Percentiles rank a stretch among this genome's conserved stretches.
Conservation (phyloP, 2,113 vertebrate species). For the Heptranchias perlo region DNA sequence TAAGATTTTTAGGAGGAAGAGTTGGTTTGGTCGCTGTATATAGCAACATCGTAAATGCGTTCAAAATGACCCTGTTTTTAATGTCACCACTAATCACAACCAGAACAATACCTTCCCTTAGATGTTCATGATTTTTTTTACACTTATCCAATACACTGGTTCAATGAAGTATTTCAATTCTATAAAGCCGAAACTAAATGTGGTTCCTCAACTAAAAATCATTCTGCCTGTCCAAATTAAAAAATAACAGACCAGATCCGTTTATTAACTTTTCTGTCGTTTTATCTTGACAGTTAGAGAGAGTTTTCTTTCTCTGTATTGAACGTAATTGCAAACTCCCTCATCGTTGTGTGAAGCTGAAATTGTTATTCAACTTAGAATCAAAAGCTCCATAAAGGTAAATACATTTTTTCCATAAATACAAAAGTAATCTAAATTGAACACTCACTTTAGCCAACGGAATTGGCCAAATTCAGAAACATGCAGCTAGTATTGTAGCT, state of each 20-base stretch:
- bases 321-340: not conserved
- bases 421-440: not conserved
- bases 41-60: not conserved
- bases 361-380: constrained; percentile 1
- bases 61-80: not conserved
- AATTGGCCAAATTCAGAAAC: not conserved
- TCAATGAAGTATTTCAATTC: not conserved
- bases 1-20: no score
- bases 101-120: not conserved
- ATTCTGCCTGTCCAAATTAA: not conserved
- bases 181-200: not conserved
- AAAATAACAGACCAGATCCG: not conserved
- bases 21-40: not conserved
- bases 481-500: not conserved
- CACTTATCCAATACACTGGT: not conserved
- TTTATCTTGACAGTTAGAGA: not conserved
- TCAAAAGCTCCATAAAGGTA: not conserved
- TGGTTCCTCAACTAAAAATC: not conserved
- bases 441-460: not conserved
- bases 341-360: not conserved
- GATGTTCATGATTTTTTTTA: not conserved
- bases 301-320: not conserved
- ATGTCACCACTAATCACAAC: not conserved
- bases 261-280: not conserved
- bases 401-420: not conserved